Evolutionary conservation across 2,797 vertebrate species (phyloP), one percentile per base, ranked within the genome.

Genomic region (Petrocephalus sullivani): DNA sequence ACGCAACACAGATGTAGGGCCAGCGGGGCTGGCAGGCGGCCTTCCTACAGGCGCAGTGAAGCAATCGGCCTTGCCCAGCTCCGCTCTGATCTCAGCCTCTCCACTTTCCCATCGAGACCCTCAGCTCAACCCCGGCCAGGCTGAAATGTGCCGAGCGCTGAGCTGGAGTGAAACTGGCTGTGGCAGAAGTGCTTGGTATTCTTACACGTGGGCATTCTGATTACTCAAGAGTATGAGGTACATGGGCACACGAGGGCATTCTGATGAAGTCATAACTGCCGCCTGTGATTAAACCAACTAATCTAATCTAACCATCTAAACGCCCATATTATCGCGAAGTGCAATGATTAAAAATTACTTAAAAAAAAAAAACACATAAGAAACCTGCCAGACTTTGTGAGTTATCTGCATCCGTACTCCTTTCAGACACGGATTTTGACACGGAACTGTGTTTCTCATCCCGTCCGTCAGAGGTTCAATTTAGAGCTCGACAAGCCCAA

Each of bases 1-100:
- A 95, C 93, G 92, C 89, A 87, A 93, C 93, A 92, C 95, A 96
- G 95, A 96, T 95, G 95, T 95, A 91, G 85, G 89, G 88, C 91
- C 93, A 91, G 87, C 87, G 90, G 90, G 90, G 92, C 67, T 19
- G 67, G 90, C 89, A 91, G 93, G 92, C 92, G 92, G 90, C 89
- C 78, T 87, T 90, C 89, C 91, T 89, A 92, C 91, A 92, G 92
- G 85, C 60, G 86, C 54, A 83, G 90, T 91, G 90, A 87, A 93
- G 91, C 90, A 91, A 92, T 71, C 89, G 83, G 91, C 87, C 87
- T 88, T 88, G 51, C 56, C 71, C 19, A 51, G 54, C 56, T 61
- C 75, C 4, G 75, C 87, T 53, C 41, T 58, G 87, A 87, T 78
- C 75, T 41, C 88, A 58, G 89, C 78, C 49, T 84, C 33, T 88